Evolutionary conservation across 2,797 vertebrate species (phyloP).

Genomic region (Leptatherina wallacei): DNA sequence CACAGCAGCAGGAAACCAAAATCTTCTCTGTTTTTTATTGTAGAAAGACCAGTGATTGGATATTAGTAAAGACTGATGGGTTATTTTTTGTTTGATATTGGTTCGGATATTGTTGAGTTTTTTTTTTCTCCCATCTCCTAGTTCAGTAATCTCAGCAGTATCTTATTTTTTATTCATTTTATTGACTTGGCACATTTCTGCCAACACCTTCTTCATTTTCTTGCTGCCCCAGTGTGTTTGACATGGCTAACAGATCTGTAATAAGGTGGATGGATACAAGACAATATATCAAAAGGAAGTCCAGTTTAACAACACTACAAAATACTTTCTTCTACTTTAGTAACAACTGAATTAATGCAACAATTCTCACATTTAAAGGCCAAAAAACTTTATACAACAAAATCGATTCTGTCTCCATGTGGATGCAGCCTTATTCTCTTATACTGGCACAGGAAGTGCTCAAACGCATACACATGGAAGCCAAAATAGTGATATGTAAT

Average conservation of each 20-base stretch:
- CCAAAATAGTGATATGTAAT: no score
- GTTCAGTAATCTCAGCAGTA: conserved; percentile 22
- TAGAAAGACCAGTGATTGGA: conserved; percentile 54
- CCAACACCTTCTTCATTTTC: conserved; percentile 13
- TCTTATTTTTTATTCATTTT: conserved; percentile 5
- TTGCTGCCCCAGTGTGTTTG: conserved; percentile 8
- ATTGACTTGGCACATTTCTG: conserved; percentile 9
- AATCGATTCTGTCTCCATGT: no score
- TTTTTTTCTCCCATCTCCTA: conserved; percentile 19
- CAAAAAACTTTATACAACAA: no score
- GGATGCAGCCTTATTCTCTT: no score
- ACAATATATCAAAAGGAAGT: neutral
- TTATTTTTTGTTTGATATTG: conserved; percentile 32
- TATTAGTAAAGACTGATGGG: conserved; percentile 54
- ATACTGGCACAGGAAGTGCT: no score
- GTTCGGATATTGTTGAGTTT: conserved; percentile 30
- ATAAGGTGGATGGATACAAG: neutral
- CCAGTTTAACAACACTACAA: neutral
- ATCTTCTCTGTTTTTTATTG: conserved; percentile 47
- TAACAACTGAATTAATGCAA: neutral
- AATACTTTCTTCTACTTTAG: neutral
- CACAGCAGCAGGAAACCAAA: conserved; percentile 34
- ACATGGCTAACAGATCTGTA: neutral
- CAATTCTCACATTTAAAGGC: neutral
- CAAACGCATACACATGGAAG: no score